Base-by-base conservation (phyloP, 2,797 vertebrate genomes). In the Capromys pilorides region DNA sequence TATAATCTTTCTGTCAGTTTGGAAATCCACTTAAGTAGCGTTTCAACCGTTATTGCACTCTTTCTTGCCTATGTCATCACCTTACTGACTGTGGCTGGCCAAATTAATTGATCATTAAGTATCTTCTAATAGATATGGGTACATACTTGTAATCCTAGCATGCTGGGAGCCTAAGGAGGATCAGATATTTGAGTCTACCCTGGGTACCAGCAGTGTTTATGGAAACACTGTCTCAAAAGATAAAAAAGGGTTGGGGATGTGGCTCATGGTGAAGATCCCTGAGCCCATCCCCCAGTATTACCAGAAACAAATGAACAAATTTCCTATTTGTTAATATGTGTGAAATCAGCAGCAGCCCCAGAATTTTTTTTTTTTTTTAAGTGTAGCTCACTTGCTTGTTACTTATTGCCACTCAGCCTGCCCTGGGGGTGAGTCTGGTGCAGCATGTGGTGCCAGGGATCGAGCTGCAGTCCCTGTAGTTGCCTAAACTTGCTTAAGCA, bases 21-120 rank as follows among this genome's bases (percentile, higher is more conserved):
- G 69, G 45, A 86, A 86, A 41, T 88, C 51, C 6, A 6, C 18
- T 62, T 59, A 24, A 86, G 26, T 41, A 54, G 31, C 33, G 28
- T 78, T 84, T 57, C 14, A 57, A 31, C 26, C 69, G 26, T 39
- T 39, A 1, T 61, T 28, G 31, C 41, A 87, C 45, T 77, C 33
- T 33, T 51, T 75, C 31, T 94, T 59, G 51, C 21, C 86, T 88
- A 1, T 41, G 66, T 57, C 54, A 14, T 57, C 61, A 14, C 28
- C n/a, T 93, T 51, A 39, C 41, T 82, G 41, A 39, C 61, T 9
- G 78, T 86, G 19, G 36, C 45, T 95, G n/a, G 62, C 69, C 83
- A 86, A 79, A 4, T n/a, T 94, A 51, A 11, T 84, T 86, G 41
- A 71, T 90, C 57, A 84, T 90, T 90, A 78, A 83, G 54, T 57